phyloP scores from a whole-genome alignment of 2,888 invertebrate species.

The Tetranychus piercei region DNA sequence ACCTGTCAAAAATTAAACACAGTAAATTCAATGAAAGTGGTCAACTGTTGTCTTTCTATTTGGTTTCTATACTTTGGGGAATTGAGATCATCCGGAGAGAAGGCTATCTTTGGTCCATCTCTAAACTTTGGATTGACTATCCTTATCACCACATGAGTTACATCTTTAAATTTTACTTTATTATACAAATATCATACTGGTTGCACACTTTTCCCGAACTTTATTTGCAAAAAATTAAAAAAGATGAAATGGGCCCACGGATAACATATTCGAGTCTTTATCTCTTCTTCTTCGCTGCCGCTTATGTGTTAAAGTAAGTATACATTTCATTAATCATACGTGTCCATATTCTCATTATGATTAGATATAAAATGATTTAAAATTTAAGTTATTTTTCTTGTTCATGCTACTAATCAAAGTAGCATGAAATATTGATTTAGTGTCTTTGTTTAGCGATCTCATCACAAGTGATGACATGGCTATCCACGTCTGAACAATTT shows the following conservation, averaged over 20 bases:
- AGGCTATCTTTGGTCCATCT: constrained; percentile 41
- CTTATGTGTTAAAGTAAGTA: constrained; percentile 83
- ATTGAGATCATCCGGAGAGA: constrained; percentile 58
- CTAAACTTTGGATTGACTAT: constrained; percentile 57
- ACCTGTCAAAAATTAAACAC: constrained; percentile 84
- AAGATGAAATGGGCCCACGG: constrained; percentile 65
- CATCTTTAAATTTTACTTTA: constrained; percentile 71
- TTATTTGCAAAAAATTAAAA: constrained; percentile 80
- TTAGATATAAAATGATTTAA: no score
- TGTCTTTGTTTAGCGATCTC: neutral
- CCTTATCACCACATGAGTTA: constrained; percentile 42
- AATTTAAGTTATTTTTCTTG: no score
- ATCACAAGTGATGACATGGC: neutral
- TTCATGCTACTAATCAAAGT: no score
- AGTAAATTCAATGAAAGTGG: constrained; percentile 93
- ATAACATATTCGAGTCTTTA: constrained; percentile 59
- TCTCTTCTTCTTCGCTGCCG: constrained; percentile 56
- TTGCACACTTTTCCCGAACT: constrained; percentile 87
- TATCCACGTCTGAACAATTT: no score
- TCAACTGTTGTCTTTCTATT: constrained; percentile 74
- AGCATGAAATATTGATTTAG: neutral
- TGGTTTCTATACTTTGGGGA: constrained; percentile 76
- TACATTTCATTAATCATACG: no score
- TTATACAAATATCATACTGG: constrained; percentile 85
- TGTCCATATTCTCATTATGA: no score